Evolutionary conservation across 1,140 invertebrate genomes (phyloP), one percentile per base, ranked within the genome.

Genomic region (Arctopsyche grandis): DNA sequence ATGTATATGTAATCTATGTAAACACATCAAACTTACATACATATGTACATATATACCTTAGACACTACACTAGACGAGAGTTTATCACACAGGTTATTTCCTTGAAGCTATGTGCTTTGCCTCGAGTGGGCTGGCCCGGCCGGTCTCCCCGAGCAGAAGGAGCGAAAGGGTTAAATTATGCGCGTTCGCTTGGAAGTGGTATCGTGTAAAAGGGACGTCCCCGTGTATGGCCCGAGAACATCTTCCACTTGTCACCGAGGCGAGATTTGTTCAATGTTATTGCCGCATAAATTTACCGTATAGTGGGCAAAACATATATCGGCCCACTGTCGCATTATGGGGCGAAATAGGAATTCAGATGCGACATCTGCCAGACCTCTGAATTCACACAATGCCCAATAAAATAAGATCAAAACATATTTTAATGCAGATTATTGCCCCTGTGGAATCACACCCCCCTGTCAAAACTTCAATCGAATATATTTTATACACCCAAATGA

Each of bases 221-320:
- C 16, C 38, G 69, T 71, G 69, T 44, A 71, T 16, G 29, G 69
- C 29, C 19, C 60, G 19, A 26, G 69, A 71, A 71, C 69, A 71
- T 71, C 69, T 71, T 71, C 69, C 69, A 71, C 38, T 71, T 71
- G 69, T 71, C 69, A 71, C 69, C 29, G 38, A 46, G 69, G 69
- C 77, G 80, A 81, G 77, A 81, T 81, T 81, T 81, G 80, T 78
- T 79, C 80, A 69, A 70, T 75, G 80, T 81, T 81, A 81, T 81
- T 81, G 80, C 80, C 77, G 77, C 74, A 81, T 81, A 81, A 79
- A 81, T 81, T 81, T 81, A 79, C 71, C 80, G 78, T 79, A 81
- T 78, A 81, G 21, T 24, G 21, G 10, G 24, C 21, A 12, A 66
- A 24, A 66, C 63, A 75, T 78, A 81, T 77, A 81, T 81, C 71